Base-by-base conservation (phyloP, 2,888 invertebrate species). In the Habrosyne pyritoides region DNA sequence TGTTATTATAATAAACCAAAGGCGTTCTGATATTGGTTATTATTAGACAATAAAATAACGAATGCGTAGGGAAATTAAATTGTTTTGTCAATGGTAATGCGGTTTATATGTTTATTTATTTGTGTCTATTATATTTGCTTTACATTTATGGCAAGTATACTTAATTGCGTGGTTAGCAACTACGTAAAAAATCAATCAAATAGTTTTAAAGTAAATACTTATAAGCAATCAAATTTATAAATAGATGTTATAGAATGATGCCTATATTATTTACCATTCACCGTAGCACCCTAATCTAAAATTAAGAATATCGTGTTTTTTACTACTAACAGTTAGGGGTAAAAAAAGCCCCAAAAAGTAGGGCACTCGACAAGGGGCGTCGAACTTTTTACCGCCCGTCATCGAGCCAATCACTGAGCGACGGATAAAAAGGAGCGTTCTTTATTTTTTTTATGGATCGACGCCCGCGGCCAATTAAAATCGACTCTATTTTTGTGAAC, bases 81-180 rank as follows among this genome's bases (percentile, higher is more conserved):
- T 86, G 84, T 87, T 84, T 83, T 81, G 67, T 79, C 77, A 81
- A 81, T 83, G 74, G 72, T 85, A 86, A 85, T 86, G 83, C 70
- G 75, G 78, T 80, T 82, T 84, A 81, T 81, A 80, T 87, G 80
- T 80, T 77, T 84, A 74, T 83, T 81, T 82, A 69, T 69, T 28
- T 66, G 71, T 64, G 61, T 71, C 73, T 74, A 75, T 69, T 65
- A 70, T 33, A 33, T 36, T 36, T 0, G 18, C 18, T 42, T 42
- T 18, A 8, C 18, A 18, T 42, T 36, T 14, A 36, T 24, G 24
- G 7, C 7, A 7, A 5, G 24, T 24, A 30, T 36, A 36, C 12
- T 8, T 42, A 18, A 42, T 18, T 33, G 7, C 3, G 12, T 33
- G 12, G n/a, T 4, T 30, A 12, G 30, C 10, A 30, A 5, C 10